A percentile compares a stretch with the other conserved stretches of the same genome.
Conservation (phyloP, 2,797 vertebrate genomes). For the Cryptoprocta ferox region DNA sequence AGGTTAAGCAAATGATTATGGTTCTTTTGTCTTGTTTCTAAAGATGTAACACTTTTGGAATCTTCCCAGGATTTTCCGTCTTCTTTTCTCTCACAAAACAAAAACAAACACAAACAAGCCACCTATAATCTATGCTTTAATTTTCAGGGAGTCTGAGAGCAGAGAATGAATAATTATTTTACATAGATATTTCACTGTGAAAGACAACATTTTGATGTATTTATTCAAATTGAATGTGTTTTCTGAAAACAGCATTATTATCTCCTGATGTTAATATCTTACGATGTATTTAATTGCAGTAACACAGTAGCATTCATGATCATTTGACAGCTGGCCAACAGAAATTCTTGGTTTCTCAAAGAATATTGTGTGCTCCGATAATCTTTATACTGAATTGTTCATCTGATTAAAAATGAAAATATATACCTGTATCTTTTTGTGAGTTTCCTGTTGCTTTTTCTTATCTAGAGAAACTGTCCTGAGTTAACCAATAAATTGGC, state of each 20-base stretch:
- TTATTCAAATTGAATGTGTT: constrained; percentile 60
- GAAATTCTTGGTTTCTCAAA: constrained; percentile 1
- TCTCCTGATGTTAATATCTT: constrained; percentile 25
- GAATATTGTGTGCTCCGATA: background rate
- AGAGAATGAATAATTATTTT: constrained; percentile 2
- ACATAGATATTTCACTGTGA: background rate
- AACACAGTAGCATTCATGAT: background rate
- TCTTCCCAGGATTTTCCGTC: background rate
- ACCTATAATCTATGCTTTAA: constrained; percentile 10
- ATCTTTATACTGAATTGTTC: constrained; percentile 11
- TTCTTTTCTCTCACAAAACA: constrained; percentile 35
- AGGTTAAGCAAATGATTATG: background rate
- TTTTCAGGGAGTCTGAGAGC: background rate
- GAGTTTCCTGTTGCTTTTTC: constrained; percentile 52
- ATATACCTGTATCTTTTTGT: constrained; percentile 53
- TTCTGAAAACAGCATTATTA: constrained; percentile 62
- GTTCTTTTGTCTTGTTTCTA: constrained; percentile 53
- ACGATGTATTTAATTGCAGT: constrained; percentile 22
- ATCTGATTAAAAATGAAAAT: constrained; percentile 61
- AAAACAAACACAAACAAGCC: background rate
- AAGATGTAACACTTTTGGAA: constrained; percentile 26
- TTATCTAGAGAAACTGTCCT: constrained; percentile 64
- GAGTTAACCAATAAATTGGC: constrained; percentile 63
- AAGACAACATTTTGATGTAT: constrained; percentile 34
- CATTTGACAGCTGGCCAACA: background rate